Base-by-base conservation (phyloP, 2,888 invertebrate species). In the Caenorhabditis becei region DNA sequence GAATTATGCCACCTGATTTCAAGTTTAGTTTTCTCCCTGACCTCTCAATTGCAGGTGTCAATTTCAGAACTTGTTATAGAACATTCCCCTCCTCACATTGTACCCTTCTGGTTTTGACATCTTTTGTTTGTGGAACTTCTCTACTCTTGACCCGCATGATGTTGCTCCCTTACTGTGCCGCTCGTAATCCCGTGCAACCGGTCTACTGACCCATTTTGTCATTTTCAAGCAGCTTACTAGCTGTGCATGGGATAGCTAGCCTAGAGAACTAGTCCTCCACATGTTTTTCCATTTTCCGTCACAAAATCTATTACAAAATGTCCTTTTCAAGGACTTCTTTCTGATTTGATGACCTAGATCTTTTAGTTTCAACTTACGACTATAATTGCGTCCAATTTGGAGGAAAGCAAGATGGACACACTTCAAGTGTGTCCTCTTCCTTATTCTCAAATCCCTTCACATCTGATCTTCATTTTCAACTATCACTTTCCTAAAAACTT, bases 331-430 rank as follows among this genome's bases (percentile, higher is more conserved):
- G 49, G 59, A 51, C 70, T 70, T 28, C 10, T 35, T 63, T 63
- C 51, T 23, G 63, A 59, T 63, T 56, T 63, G 59, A 74, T 74
- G 74, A 65, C 74, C 74, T 66, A 74, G 51, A 65, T 74, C 65
- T 65, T 63, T 58, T 58, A 63, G 62, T 63, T 65, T 59, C 24
- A 59, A 37, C 37, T 41, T 51, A 59, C 65, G 56, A 51, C 74
- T 74, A 74, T 74, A 74, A 74, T 74, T 74, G 49, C 74, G 51
- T 74, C 51, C 74, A 74, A 65, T 74, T 74, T 74, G 18, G 53
- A 14, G 14, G 41, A 72, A 62, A 41, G 35, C 32, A 72, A 41
- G 32, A 35, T 69, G 69, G 69, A 59, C 65, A 58, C 59, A 59
- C 65, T 59, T 74, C 47, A 72, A 63, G 54, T 71, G 62, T 32